Evolutionary conservation across 2,113 vertebrate species (phyloP).

Genomic region (Sinocyclocheilus rhinocerous): DNA sequence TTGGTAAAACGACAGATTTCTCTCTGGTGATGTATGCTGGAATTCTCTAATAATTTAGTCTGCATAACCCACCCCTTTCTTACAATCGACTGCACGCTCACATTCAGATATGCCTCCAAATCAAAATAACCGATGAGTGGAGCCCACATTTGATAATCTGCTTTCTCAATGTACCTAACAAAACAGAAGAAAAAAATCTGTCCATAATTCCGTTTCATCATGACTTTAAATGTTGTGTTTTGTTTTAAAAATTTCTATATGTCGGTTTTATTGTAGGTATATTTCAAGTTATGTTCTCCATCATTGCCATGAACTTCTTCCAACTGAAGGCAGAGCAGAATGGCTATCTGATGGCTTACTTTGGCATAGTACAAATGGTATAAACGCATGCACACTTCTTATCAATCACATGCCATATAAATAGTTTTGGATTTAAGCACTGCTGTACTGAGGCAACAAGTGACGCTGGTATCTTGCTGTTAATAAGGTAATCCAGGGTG

Average conservation of each 20-base stretch:
- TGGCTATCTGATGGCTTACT: conserved; percentile 89
- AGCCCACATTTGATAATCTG: neutral
- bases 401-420: neutral
- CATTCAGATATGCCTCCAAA: neutral
- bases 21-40: too few species aligned
- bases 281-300: conserved; percentile 92
- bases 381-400: neutral
- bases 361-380: conserved; percentile 91
- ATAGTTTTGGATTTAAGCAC: neutral
- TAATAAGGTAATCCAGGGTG: conserved; percentile 85
- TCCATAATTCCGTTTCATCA: too few species aligned
- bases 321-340: conserved; percentile 81
- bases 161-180: neutral
- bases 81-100: neutral
- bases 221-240: neutral
- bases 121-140: neutral
- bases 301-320: conserved; percentile 90
- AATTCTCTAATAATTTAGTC: too few species aligned
- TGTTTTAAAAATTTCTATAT: neutral
- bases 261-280: conserved; percentile 75
- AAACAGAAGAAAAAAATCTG: too few species aligned
- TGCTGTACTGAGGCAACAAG: neutral
- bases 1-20: too few species aligned
- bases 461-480: neutral
- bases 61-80: too few species aligned